Percentiles rank a stretch among this genome's conserved stretches.
Evolutionary conservation across 2,797 vertebrate genomes (phyloP).

Genomic region (Notoglanidium macrostoma): DNA sequence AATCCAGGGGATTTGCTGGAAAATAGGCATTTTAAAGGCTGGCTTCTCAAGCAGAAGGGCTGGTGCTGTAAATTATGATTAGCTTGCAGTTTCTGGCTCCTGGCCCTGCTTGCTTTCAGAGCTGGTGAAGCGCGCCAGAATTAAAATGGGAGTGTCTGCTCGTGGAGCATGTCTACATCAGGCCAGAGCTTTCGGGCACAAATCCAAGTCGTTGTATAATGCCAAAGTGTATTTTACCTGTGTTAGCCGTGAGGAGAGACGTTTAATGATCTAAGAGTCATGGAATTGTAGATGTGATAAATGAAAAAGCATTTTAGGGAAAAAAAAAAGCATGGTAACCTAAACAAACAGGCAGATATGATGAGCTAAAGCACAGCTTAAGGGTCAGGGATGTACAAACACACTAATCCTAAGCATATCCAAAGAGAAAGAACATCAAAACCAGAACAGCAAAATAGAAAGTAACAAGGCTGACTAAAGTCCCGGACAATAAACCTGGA

Average conservation of each 20-base stretch:
- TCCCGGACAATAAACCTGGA: not conserved
- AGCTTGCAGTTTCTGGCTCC: constrained; percentile 68
- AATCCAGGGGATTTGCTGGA: constrained; percentile 73
- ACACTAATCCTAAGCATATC: constrained; percentile 1
- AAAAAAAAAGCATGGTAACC: not conserved
- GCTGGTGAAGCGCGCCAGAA: constrained; percentile 8
- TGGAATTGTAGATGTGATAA: not conserved
- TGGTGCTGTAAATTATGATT: constrained; percentile 72
- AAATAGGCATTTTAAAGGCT: constrained; percentile 72
- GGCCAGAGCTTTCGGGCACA: constrained; percentile 8
- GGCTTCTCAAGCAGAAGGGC: constrained; percentile 63
- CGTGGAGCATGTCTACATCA: constrained; percentile 7
- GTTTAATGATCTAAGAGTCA: not conserved
- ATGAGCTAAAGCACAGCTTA: not conserved
- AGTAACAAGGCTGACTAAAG: not conserved
- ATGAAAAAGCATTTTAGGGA: not conserved
- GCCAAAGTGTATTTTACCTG: constrained; percentile 19
- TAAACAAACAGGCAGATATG: constrained; percentile 15
- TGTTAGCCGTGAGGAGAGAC: constrained; percentile 4
- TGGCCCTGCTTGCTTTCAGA: constrained; percentile 59
- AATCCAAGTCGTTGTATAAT: constrained; percentile 1
- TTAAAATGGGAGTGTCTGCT: constrained; percentile 38
- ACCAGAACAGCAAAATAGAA: not conserved
- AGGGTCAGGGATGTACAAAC: not conserved
- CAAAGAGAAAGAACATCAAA: not conserved